phyloP scores from a whole-genome alignment of 2,113 vertebrate genomes.

The Xiphophorus maculatus region DNA sequence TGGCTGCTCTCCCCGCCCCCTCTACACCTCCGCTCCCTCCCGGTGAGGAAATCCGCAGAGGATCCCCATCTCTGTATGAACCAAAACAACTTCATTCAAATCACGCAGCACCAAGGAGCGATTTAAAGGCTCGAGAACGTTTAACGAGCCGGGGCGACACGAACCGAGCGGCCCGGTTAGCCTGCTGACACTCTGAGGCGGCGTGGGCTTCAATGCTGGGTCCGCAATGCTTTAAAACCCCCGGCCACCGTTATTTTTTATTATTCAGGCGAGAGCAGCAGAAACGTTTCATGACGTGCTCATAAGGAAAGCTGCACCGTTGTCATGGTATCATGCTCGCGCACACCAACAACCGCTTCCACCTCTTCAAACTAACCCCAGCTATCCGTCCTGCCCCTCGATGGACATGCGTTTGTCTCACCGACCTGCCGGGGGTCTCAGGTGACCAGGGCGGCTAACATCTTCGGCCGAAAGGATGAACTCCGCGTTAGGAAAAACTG shows the following conservation, averaged over 20 bases:
- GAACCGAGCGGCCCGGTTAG: slow-evolving; percentile 1
- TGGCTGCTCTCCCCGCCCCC: slow-evolving; percentile 36
- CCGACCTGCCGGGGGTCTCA: slow-evolving; percentile 40
- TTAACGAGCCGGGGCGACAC: not conserved
- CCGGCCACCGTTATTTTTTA: fast-evolving
- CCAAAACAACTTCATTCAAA: not conserved
- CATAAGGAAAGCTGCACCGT: slow-evolving; percentile 46
- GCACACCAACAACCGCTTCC: slow-evolving; percentile 19
- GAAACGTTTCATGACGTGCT: not conserved
- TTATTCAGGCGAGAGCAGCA: too few relatives aligned
- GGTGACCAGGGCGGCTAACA: slow-evolving; percentile 28
- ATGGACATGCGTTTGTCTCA: slow-evolving; percentile 29
- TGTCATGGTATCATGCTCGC: slow-evolving; percentile 67
- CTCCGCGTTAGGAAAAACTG: not conserved
- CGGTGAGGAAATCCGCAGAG: slow-evolving; percentile 49
- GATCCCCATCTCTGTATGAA: slow-evolving; percentile 67
- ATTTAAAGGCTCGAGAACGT: not conserved
- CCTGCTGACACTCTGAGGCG: not conserved
- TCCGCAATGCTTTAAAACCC: not conserved
- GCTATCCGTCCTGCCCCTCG: slow-evolving; percentile 19
- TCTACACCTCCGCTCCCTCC: slow-evolving; percentile 62
- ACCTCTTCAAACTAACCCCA: slow-evolving; percentile 14
- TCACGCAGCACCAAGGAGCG: too few relatives aligned
- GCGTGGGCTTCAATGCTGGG: not conserved
- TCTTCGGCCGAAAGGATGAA: not conserved